Evolutionary conservation across 2,888 invertebrate genomes (phyloP), one percentile per base, ranked within the genome.

Genomic region (Mechanitis messenoides): DNA sequence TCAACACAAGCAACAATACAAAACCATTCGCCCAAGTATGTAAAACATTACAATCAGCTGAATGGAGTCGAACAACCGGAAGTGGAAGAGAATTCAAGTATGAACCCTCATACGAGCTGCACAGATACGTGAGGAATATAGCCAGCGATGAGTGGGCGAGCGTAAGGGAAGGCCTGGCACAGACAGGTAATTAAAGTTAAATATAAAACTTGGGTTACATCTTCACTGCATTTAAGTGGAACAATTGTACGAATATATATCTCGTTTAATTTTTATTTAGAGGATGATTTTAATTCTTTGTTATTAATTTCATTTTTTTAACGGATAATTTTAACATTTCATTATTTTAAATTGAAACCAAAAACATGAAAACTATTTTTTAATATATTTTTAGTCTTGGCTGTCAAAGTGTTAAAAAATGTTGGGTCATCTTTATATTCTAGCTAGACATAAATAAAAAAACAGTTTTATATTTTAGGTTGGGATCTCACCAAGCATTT

Each of bases 401-500:
- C 2, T 11, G 2, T 9, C 9, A 9, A 42, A 9, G 42, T 9
- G 9, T 42, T 20, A 20, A 20, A 20, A 20, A 20, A 20, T 42
- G 42, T 42, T 9, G 3, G 1, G 9, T 9, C 42, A 42, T 7
- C 9, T 35, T 5, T 2, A 35, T 35, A 35, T 35, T 35, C 6
- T 35, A 45, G 61, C 63, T 59, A 62, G 67, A 9, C 1, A n/a
- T 11, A 31, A 31, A 50, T 31, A 7, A 31, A 9, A 50, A 31
- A 50, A 31, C 9, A 3, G 2, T 42, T 7, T 7, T 9, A 42
- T 67, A 64, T 77, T 78, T 53, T 74, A 93, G 93, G 92, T 56
- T 94, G 94, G 93, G 83, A 86, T 58, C 80, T 91, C 28, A 85
- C 84, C 56, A 90, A 87, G 65, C 92, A 93, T 77, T 82, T 93